A percentile compares a stretch with the other conserved stretches of the same genome.
Evolutionary conservation across 1,140 invertebrate genomes (phyloP).

Genomic region (Saxidomus purpurata): DNA sequence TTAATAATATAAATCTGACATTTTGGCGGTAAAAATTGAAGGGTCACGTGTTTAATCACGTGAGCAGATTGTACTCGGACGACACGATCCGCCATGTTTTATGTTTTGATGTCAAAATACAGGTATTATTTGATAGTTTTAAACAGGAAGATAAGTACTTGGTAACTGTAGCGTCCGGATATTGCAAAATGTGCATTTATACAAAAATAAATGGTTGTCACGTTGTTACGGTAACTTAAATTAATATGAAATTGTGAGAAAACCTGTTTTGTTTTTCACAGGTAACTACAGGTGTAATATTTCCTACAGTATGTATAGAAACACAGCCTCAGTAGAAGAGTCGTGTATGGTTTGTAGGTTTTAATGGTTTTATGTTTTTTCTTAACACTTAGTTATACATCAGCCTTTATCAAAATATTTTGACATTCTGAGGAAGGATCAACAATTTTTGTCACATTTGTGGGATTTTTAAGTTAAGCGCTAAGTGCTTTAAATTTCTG

Average conservation of each 20-base stretch:
- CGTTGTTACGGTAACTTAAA: background rate
- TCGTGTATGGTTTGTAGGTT: no score
- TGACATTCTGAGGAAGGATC: no score
- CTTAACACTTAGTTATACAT: no score
- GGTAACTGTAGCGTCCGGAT: background rate
- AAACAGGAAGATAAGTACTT: background rate
- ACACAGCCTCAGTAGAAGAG: no score
- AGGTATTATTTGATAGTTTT: background rate
- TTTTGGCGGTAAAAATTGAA: background rate
- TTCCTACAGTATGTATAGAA: no score
- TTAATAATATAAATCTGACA: slow-evolving; percentile 13
- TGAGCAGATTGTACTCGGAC: background rate
- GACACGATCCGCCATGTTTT: slow-evolving; percentile 18
- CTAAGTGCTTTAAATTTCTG: no score
- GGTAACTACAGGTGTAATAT: background rate
- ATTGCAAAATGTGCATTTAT: background rate
- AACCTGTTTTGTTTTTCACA: slow-evolving; percentile 10
- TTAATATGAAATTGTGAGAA: background rate
- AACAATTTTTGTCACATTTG: no score
- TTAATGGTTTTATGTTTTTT: no score
- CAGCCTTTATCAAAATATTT: no score
- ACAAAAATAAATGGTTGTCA: background rate
- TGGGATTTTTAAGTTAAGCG: no score
- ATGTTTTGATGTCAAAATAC: slow-evolving; percentile 4
- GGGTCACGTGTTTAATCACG: slow-evolving; percentile 10